Evolutionary conservation across 2,113 vertebrate genomes (phyloP), one percentile per base, ranked within the genome.

Genomic region (Scytalopus superciliaris): DNA sequence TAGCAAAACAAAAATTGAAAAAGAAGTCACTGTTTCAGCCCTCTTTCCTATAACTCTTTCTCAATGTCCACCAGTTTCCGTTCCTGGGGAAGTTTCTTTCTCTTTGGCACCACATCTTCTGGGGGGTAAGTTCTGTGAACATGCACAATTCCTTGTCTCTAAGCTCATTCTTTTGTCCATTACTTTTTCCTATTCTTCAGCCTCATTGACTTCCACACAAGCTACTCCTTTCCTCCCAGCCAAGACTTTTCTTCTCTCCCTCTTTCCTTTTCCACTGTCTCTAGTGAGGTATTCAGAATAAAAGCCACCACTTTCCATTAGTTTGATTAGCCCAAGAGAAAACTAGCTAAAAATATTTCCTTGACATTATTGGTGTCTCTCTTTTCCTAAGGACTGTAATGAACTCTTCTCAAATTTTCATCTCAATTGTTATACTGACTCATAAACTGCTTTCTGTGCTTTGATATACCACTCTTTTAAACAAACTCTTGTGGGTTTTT

Each of bases 401-500:
- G 10, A 88, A 73, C 24, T 28, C 9, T 12, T 91, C 33, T 79
- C 15, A 45, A 72, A 39, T 9, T 40, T 6, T 56, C 27, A 67
- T 50, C 39, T 66, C 52, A 72, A 25, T 28, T 56, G 14, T 44
- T 33, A n/a, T 3, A 55, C 2, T n/a, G 24, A 55, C 12, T 73
- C 52, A 24, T 19, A 12, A 82, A 79, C 31, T 4, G 14, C 3
- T 39, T 91, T 84, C 24, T 59, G 17, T 24, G 53, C 14, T 94
- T 96, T 75, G 60, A 90, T 3, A 33, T n/a, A 50, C 4, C 6
- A 9, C 8, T 16, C 28, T 89, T 88, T 87, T 76, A n/a, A 55
- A 62, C 6, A 57, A 74, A 72, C 5, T 25, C 2, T 24, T 55
- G 5, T 55, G 5, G 2, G 1, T 1, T 4, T 28, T 2, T 2